Conservation (phyloP, 2,113 vertebrate species). For the Propithecus coquereli region DNA sequence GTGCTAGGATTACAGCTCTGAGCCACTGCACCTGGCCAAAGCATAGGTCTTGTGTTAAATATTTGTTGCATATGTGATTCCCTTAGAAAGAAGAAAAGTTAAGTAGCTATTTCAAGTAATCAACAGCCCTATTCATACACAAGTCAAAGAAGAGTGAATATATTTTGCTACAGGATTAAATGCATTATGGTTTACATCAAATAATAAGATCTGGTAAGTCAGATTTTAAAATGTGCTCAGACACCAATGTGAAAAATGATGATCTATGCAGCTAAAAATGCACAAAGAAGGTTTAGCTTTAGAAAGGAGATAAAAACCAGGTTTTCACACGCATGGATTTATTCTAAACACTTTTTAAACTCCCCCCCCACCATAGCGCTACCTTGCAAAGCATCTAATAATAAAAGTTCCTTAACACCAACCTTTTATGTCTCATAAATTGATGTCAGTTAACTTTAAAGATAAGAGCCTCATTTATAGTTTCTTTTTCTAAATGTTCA, state of each 20-base stretch:
- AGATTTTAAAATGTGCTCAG: constrained; percentile 4
- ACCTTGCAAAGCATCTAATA: constrained; percentile 9
- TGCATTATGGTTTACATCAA: background rate
- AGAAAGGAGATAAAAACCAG: background rate
- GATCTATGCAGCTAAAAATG: background rate
- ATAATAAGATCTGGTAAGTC: background rate
- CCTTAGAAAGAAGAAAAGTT: constrained; percentile 6
- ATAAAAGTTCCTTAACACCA: background rate
- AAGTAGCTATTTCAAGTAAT: constrained; percentile 30
- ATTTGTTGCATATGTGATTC: background rate
- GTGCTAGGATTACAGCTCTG: too few species aligned
- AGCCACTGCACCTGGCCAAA: background rate
- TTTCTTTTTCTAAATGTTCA: constrained; percentile 52
- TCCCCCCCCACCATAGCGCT: background rate
- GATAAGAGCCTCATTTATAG: background rate
- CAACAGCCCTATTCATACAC: constrained; percentile 8
- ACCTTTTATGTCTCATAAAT: constrained; percentile 17
- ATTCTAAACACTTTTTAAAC: background rate
- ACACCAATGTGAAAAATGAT: constrained; percentile 36
- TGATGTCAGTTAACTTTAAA: constrained; percentile 34
- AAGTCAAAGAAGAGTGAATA: constrained; percentile 25
- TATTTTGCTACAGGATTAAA: constrained; percentile 32
- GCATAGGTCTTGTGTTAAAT: background rate
- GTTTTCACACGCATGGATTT: constrained; percentile 32
- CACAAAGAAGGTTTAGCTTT: background rate